These are phyloP conservation scores for Pycnomerus fuliginosus DNA, from an alignment of 2,888 invertebrate genomes.

Conservation along the genomic window DNA sequence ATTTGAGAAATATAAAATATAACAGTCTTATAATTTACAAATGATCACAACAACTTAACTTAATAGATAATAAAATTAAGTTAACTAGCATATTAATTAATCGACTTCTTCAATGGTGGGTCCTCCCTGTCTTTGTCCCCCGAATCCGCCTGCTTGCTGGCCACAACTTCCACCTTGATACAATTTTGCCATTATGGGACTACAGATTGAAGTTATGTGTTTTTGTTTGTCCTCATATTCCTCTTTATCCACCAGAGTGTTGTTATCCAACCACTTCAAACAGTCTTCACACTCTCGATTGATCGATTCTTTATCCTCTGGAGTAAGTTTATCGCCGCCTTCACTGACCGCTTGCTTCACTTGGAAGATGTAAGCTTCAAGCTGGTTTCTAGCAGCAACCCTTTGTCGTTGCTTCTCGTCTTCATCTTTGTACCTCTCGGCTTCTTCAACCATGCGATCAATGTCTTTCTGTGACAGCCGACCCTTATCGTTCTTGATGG, in stretches of 20 bases:
- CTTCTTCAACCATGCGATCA: constrained; percentile 75
- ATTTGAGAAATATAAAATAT: no score
- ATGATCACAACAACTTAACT: no score
- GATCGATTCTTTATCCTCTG: constrained; percentile 62
- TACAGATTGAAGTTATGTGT: constrained; percentile 50
- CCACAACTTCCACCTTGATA: constrained; percentile 42
- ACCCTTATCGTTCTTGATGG: no score
- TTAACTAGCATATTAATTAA: constrained; percentile 17
- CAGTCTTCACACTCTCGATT: constrained; percentile 57
- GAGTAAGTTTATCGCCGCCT: constrained; percentile 60
- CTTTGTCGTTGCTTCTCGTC: constrained; percentile 67
- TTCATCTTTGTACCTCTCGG: constrained; percentile 71
- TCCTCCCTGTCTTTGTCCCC: no score
- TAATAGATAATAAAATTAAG: no score
- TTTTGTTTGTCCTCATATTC: no score
- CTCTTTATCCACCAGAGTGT: constrained; percentile 64
- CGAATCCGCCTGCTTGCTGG: constrained; percentile 34
- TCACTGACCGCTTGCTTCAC: constrained; percentile 66
- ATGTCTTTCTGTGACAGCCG: constrained; percentile 79
- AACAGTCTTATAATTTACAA: no score
- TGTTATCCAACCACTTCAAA: constrained; percentile 66
- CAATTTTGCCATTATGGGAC: constrained; percentile 62
- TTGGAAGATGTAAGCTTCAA: constrained; percentile 67
- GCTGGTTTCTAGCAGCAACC: constrained; percentile 66
- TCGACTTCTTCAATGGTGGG: constrained; percentile 39